phyloP scores from a whole-genome alignment of 2,113 vertebrate genomes.

The Pristiophorus japonicus region DNA sequence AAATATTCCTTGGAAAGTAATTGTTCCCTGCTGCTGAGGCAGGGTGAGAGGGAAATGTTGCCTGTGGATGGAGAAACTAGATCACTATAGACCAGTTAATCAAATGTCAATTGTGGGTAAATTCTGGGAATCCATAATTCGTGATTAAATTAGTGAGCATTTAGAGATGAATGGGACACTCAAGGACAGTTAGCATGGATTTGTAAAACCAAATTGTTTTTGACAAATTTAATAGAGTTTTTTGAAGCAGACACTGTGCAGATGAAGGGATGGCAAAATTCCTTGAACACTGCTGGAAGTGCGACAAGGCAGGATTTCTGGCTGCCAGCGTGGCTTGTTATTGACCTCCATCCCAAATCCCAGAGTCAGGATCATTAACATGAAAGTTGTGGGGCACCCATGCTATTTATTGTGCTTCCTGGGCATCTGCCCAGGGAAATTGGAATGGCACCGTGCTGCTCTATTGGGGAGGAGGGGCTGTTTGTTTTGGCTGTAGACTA shows the following conservation, averaged over 20 bases:
- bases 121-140: not conserved
- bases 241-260: not conserved
- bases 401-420: not conserved
- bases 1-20: too few relatives aligned
- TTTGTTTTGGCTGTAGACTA: not conserved
- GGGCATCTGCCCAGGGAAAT: too few relatives aligned
- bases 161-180: not conserved
- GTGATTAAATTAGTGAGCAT: not conserved
- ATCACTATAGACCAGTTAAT: not conserved
- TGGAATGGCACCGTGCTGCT: too few relatives aligned
- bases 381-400: too few relatives aligned
- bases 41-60: too few relatives aligned
- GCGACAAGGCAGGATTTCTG: too few relatives aligned
- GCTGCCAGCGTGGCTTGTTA: too few relatives aligned
- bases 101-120: not conserved
- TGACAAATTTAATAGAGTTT: not conserved
- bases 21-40: too few relatives aligned
- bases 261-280: not conserved
- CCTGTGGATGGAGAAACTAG: not conserved
- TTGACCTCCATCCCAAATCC: too few relatives aligned
- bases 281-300: not conserved
- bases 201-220: not conserved
- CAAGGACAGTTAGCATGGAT: not conserved
- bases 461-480: not conserved
- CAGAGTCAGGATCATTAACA: not conserved